Conservation (phyloP, 2,113 vertebrate genomes). For the Phrynosoma blainvillii region DNA sequence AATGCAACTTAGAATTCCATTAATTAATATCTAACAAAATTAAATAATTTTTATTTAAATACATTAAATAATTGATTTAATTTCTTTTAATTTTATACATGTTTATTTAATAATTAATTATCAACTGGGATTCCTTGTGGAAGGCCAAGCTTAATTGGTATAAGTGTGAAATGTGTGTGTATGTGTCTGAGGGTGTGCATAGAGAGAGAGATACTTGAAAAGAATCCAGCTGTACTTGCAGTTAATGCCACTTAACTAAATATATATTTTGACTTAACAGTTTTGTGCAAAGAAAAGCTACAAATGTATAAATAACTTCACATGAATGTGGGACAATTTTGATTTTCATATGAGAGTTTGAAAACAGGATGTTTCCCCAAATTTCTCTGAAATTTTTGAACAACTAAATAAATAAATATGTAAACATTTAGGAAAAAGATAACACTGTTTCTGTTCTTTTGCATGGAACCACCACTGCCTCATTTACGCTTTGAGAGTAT, state of each 20-base stretch:
- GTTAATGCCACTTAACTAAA: background rate
- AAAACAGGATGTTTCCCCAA: background rate
- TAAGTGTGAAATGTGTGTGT: too few species aligned
- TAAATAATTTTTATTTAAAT: background rate
- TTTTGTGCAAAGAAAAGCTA: background rate
- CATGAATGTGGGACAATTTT: too few species aligned
- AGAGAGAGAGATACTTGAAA: too few species aligned
- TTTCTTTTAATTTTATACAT: background rate
- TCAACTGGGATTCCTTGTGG: background rate
- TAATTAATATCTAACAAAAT: background rate
- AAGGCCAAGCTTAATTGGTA: background rate
- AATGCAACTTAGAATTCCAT: too few species aligned
- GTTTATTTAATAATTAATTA: background rate
- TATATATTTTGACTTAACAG: background rate
- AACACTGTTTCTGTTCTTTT: background rate
- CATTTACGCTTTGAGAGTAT: background rate
- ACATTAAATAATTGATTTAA: background rate
- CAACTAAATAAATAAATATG: background rate
- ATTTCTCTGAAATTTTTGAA: background rate
- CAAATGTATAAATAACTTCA: background rate
- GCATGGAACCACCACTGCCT: background rate
- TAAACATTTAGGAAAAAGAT: too few species aligned
- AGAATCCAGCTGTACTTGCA: background rate
- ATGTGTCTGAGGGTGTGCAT: too few species aligned
- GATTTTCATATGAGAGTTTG: background rate